Evolutionary conservation across 2,113 vertebrate genomes (phyloP).

Genomic region (Pseudopipra pipra): DNA sequence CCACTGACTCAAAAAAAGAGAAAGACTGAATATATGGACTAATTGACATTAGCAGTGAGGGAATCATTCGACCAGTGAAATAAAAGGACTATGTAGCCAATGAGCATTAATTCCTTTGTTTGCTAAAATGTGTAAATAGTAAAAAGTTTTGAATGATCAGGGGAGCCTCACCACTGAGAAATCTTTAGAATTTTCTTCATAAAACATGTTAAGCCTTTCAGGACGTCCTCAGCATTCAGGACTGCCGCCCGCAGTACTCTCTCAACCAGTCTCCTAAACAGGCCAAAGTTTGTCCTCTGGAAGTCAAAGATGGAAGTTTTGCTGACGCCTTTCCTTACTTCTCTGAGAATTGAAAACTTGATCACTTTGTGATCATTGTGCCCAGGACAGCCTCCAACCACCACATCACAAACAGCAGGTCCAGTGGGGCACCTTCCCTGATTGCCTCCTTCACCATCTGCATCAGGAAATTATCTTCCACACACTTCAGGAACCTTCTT

Average conservation of each 20-base stretch:
- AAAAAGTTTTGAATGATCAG: not conserved
- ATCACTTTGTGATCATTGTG: not conserved
- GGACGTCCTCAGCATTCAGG: not conserved
- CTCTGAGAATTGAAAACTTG: not conserved
- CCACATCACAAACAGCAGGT: not conserved
- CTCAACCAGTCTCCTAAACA: not conserved
- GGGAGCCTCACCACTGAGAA: not conserved
- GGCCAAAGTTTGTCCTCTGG: not conserved
- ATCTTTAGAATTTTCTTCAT: not conserved
- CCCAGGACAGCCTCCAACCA: not conserved
- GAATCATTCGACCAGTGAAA: not conserved
- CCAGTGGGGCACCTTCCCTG: not conserved
- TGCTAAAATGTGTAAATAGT: not conserved
- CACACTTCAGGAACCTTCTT: not conserved
- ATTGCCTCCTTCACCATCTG: not conserved
- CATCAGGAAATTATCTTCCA: not conserved
- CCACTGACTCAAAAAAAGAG: not conserved
- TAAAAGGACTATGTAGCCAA: not conserved
- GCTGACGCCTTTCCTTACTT: not conserved
- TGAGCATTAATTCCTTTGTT: not conserved
- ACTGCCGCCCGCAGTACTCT: not conserved
- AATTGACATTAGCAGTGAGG: not conserved
- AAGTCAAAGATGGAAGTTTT: not conserved
- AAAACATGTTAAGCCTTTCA: not conserved
- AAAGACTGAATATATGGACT: not conserved